Base-by-base conservation (phyloP, 2,797 vertebrate genomes). In the Sebastes aleutianus region DNA sequence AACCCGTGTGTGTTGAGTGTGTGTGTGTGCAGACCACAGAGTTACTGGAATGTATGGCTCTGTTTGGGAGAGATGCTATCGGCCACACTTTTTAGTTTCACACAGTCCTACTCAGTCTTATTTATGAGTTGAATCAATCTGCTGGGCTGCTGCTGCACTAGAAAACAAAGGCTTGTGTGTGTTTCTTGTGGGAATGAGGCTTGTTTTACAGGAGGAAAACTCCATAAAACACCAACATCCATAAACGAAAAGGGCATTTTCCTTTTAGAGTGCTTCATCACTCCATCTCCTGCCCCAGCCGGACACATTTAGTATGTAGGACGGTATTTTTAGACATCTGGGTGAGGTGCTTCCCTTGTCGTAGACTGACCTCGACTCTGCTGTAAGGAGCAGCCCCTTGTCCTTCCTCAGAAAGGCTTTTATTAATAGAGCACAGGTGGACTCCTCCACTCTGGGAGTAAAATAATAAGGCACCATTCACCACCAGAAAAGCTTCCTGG, bases 301-400 rank as follows among this genome's bases (percentile, higher is more conserved):
- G 79, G 80, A 86, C 74, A 59, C 71, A 65, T 74, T 77, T 68
- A 78, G 87, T 91, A 95, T 93, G 86, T 95, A 94, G 92, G 91
- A 92, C 92, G 83, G 79, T 96, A 95, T 96, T 95, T 96, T 93
- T 96, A 95, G 94, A 90, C 78, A 70, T 69, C 61, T 82, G 74
- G 83, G 79, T 75, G 82, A 88, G 80, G 87, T 86, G 84, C 84
- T 89, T 90, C 83, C 89, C 85, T 88, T 6, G 78, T 85, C 47
- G 47, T 86, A 18, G 76, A 71, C 87, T 91, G 85, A 92, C 87
- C 90, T 88, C 75, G 43, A 50, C 83, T 80, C 58, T 69, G 77
- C 80, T 87, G 80, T 24, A 70, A 86, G 73, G 69, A 87, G 79
- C 73, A 75, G 76, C 70, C 79, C 64, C 67, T 39, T 81, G 83